Percentiles rank a stretch among this genome's conserved stretches.
phyloP scores from a whole-genome alignment of 2,888 invertebrate species.

The Magallana nippona region DNA sequence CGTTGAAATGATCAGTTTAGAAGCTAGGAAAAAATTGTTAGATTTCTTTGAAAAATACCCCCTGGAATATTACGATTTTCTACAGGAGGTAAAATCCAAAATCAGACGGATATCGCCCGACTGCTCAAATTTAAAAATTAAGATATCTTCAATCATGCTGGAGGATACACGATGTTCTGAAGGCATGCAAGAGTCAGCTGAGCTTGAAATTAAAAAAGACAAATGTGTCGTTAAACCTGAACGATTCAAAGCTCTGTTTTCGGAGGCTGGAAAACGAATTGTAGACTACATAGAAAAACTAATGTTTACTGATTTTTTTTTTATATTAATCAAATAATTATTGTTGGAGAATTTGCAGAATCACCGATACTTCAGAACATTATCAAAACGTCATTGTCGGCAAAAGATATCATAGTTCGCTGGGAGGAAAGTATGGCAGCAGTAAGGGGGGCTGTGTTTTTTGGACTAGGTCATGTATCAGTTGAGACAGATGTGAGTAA shows the following conservation, averaged over 20 bases:
- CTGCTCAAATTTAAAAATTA: not conserved
- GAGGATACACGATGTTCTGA: not conserved
- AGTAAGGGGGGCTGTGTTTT: not conserved
- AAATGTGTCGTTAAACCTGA: not conserved
- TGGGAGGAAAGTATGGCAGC: not conserved
- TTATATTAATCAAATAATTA: not conserved
- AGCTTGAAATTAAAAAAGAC: not conserved
- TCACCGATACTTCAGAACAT: not conserved
- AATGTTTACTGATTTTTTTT: not conserved
- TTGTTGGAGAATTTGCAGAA: not conserved
- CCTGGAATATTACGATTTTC: not conserved
- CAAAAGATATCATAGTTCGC: not conserved
- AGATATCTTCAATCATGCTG: not conserved
- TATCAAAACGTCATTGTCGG: not conserved
- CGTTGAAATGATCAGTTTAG: not conserved
- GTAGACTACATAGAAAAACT: not conserved
- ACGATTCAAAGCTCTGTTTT: not conserved
- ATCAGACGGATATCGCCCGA: not conserved
- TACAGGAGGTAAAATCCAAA: not conserved
- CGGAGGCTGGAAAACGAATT: not conserved
- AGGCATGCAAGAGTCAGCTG: not conserved
- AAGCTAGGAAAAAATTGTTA: not conserved
- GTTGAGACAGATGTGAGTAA: too few species aligned
- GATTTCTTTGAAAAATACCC: constrained; percentile 1
- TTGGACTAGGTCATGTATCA: not conserved